phyloP scores from a whole-genome alignment of 2,888 invertebrate species.

The Ochropacha duplaris region DNA sequence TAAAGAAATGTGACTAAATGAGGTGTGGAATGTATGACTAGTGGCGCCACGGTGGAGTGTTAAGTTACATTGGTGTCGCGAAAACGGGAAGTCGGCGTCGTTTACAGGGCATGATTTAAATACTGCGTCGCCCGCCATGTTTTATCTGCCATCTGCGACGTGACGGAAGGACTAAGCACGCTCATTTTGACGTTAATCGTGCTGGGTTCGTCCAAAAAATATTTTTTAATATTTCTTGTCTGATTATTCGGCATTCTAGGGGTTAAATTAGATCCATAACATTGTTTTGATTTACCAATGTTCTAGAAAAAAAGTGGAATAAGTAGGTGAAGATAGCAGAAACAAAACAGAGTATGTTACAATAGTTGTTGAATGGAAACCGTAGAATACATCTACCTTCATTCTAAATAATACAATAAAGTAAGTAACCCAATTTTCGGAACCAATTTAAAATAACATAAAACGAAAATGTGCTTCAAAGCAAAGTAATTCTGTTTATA shows the following conservation, averaged over 20 bases:
- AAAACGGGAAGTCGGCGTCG: conserved; percentile 47
- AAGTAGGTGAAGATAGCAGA: no score
- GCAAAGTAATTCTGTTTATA: not conserved
- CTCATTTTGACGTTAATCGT: conserved; percentile 41
- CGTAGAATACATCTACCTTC: no score
- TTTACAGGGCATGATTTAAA: conserved; percentile 67
- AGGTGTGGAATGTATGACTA: conserved; percentile 21
- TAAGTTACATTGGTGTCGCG: conserved; percentile 39
- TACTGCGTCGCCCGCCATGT: conserved; percentile 58
- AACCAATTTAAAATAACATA: not conserved
- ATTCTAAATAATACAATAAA: no score
- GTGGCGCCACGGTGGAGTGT: conserved; percentile 34
- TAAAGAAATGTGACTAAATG: conserved; percentile 15
- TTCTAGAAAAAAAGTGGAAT: not conserved
- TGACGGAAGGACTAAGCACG: conserved; percentile 60
- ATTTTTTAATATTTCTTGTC: not conserved
- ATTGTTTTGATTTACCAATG: not conserved
- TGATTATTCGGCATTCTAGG: not conserved
- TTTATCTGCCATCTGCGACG: conserved; percentile 73
- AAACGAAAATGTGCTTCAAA: not conserved
- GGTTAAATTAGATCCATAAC: not conserved
- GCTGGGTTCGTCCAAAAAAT: conserved; percentile 32
- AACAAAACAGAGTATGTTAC: no score
- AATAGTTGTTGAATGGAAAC: no score
- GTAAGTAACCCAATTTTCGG: no score